Percentiles rank a stretch among this genome's conserved stretches.
phyloP scores from a whole-genome alignment of 2,113 vertebrate species.

The Felis catus region DNA sequence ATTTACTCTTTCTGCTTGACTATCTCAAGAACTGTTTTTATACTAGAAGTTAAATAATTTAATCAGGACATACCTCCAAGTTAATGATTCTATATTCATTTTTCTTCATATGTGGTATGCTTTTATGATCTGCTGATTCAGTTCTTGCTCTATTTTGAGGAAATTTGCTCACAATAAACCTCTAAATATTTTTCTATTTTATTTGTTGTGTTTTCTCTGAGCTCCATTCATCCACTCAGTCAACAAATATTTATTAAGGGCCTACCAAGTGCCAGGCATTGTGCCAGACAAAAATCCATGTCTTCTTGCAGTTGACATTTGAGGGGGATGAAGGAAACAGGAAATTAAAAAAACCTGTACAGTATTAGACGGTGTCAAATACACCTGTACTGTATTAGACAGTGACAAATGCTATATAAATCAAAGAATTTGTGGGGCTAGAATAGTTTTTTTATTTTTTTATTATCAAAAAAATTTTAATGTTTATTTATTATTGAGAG shows the following conservation, averaged over 20 bases:
- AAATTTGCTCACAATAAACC: background rate
- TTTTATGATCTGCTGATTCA: slow-evolving; percentile 22
- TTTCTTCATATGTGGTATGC: background rate
- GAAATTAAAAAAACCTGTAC: background rate
- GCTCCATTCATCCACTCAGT: background rate
- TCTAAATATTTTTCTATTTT: background rate
- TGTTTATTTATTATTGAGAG: no score
- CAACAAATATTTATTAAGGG: background rate
- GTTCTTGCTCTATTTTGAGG: slow-evolving; percentile 33
- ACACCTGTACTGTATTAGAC: background rate
- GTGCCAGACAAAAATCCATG: background rate
- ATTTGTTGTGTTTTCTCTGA: background rate
- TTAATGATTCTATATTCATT: slow-evolving; percentile 3
- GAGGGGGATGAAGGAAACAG: background rate
- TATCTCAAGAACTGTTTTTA: background rate
- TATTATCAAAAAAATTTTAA: no score
- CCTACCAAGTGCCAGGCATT: background rate
- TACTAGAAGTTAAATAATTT: slow-evolving; percentile 25
- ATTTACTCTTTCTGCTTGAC: background rate
- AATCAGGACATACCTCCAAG: background rate
- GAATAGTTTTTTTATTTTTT: background rate
- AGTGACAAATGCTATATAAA: background rate
- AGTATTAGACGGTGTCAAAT: background rate
- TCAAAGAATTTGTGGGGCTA: background rate
- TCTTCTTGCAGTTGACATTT: background rate